Evolutionary conservation across 1,140 invertebrate genomes (phyloP), one percentile per base, ranked within the genome.

Genomic region (Solenopsis invicta): DNA sequence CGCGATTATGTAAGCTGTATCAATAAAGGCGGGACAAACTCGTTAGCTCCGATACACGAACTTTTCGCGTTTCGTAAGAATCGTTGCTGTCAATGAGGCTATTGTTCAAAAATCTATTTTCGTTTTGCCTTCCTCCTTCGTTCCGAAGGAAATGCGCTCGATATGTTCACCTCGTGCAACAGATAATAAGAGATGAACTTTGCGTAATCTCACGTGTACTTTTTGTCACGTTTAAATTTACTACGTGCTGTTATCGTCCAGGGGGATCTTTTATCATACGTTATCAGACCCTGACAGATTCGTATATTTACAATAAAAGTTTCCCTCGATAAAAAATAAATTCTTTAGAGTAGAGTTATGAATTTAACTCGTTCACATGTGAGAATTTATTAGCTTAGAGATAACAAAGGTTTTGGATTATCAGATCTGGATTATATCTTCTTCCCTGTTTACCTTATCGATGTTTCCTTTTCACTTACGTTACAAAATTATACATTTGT

Each of bases 1-100:
- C 41, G 12, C 16, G 48, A 77, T 89, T 90, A 87, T n/a, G 54
- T 84, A 84, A 84, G 41, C 13, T 75, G 24, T 59, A 61, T 54
- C 45, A 37, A 18, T 45, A 34, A 24, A 45, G 5, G 24, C 18
- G 41, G 34, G n/a, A 37, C 54, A 34, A 72, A 59, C 24, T 72
- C 21, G 37, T 82, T 74, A 84, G 18, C 56, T 75, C 24, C n/a
- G 50, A 84, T 61, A 75, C 5, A 41, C 54, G 41, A 3, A 61
- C 52, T 21, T 59, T 71, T 61, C 52, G 12, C 24, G n/a, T 56
- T 82, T 82, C 10, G 41, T 12, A 16, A 62, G 12, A 82, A 48
- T 82, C 21, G 4, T 21, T 34, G 9, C 24, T 16, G 41, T 75
- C 69, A 84, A 84, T 61, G 2, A 24, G 45, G 13, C 41, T 84